phyloP scores from a whole-genome alignment of 2,888 invertebrate species.

The Erebia aethiops region DNA sequence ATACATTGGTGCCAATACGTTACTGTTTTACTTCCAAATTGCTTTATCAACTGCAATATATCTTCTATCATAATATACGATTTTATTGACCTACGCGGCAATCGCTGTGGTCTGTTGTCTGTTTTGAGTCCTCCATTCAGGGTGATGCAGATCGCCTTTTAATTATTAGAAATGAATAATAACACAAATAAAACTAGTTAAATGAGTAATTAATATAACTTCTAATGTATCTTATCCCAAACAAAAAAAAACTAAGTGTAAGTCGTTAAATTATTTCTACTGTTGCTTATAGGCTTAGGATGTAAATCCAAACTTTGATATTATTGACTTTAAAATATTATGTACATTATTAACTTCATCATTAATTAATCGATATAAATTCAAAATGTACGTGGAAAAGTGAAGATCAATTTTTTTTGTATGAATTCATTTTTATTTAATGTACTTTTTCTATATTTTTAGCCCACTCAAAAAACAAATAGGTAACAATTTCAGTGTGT shows the following conservation, averaged over 20 bases:
- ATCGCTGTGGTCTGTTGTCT: too few species aligned
- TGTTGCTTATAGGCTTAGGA: constrained; percentile 26
- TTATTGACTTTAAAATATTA: neutral
- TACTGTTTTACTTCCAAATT: neutral
- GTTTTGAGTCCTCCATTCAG: too few species aligned
- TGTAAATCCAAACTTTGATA: constrained; percentile 6
- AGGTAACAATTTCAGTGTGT: too few species aligned
- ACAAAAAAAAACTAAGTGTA: constrained; percentile 17
- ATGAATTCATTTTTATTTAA: too few species aligned
- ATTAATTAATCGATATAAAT: constrained; percentile 1
- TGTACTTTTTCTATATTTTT: neutral
- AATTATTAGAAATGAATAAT: neutral
- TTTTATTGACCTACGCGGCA: too few species aligned
- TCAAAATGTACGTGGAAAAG: neutral
- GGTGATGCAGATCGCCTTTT: too few species aligned
- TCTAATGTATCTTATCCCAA: neutral
- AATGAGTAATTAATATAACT: neutral
- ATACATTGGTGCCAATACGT: neutral
- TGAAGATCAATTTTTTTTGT: neutral
- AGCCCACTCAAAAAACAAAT: too few species aligned
- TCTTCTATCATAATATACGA: too few species aligned
- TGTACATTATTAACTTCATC: constrained; percentile 1
- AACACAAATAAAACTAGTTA: too few species aligned
- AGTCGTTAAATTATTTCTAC: constrained; percentile 29
- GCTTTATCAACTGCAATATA: too few species aligned